phyloP scores from a whole-genome alignment of 2,888 invertebrate species.

The Epirrhoe tristata region DNA sequence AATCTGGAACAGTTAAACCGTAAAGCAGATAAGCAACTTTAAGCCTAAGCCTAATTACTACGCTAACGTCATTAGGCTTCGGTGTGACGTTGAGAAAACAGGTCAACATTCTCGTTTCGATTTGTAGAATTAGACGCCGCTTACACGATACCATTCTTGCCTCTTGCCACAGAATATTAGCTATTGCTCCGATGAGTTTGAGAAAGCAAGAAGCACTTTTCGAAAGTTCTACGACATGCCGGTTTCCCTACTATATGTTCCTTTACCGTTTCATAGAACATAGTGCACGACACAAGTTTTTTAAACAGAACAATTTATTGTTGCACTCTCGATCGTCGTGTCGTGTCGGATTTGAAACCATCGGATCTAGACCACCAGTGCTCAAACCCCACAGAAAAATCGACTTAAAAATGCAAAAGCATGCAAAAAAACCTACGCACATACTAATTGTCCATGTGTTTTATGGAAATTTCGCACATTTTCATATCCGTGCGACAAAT shows the following conservation, averaged over 20 bases:
- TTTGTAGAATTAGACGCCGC: neutral
- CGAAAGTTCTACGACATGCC: no score
- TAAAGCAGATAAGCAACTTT: conserved; percentile 14
- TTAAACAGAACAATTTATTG: no score
- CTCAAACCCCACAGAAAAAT: neutral
- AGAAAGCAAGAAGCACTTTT: no score
- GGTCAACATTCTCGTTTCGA: neutral
- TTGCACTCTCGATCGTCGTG: no score
- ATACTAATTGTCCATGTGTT: neutral
- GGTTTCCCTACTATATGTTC: no score
- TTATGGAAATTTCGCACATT: neutral
- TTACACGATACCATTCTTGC: no score
- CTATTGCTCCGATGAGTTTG: no score
- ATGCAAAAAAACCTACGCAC: no score
- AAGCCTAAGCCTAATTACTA: neutral
- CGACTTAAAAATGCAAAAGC: neutral
- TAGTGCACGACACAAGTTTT: no score
- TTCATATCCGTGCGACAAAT: conserved; percentile 47
- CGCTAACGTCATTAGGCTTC: neutral
- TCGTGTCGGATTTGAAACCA: no score
- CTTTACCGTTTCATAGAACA: no score
- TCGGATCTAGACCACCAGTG: neutral
- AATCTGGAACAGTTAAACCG: conserved; percentile 62
- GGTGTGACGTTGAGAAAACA: neutral
- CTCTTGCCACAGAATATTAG: no score